Conservation (phyloP, 2,888 invertebrate genomes). For the Anarsia innoxiella region DNA sequence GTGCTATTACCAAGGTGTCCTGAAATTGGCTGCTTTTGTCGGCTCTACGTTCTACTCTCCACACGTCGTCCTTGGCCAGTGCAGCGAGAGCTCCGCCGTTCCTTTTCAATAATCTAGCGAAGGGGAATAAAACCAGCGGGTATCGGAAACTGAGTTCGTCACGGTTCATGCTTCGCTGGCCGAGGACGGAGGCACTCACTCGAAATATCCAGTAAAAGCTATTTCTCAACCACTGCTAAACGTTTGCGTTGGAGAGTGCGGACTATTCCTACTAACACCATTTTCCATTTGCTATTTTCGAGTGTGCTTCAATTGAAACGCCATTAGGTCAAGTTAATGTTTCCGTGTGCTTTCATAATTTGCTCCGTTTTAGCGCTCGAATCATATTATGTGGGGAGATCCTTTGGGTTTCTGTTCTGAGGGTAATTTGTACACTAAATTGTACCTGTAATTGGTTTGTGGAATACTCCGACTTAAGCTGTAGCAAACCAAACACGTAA, state of each 20-base stretch:
- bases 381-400: too few species aligned
- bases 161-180: not conserved
- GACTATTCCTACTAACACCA: not conserved
- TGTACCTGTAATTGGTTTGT: too few species aligned
- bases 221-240: constrained; percentile 5
- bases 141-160: not conserved
- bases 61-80: not conserved
- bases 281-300: not conserved
- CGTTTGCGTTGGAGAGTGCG: constrained; percentile 3
- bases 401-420: too few species aligned
- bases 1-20: constrained; percentile 5
- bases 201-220: constrained; percentile 8
- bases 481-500: too few species aligned
- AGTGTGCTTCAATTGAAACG: not conserved
- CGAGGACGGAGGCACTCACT: not conserved
- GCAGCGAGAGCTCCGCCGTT: not conserved
- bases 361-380: too few species aligned
- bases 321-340: not conserved
- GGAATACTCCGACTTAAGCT: too few species aligned
- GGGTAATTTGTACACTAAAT: too few species aligned
- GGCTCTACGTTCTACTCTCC: not conserved
- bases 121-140: too few species aligned
- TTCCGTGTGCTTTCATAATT: too few species aligned
- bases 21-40: constrained; percentile 8
- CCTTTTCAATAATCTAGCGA: too few species aligned